Conservation (phyloP, 2,797 vertebrate species). For the Meda fulgida region DNA sequence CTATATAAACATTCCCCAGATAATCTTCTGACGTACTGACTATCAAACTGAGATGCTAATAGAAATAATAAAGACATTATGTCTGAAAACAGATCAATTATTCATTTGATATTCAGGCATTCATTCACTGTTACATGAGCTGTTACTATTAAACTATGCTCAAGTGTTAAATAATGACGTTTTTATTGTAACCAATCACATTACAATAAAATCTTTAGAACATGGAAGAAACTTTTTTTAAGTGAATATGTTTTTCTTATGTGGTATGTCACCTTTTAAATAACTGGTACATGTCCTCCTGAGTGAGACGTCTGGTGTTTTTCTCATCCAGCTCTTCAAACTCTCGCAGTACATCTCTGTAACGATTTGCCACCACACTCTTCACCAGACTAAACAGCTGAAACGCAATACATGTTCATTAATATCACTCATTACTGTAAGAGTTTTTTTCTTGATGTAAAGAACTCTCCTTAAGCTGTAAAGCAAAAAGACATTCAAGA, state of each 20-base stretch:
- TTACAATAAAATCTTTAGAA: neutral
- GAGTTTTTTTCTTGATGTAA: neutral
- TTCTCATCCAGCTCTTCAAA: slow-evolving; percentile 67
- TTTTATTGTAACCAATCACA: neutral
- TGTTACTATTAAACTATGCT: neutral
- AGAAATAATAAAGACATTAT: slow-evolving; percentile 63
- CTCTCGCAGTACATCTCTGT: slow-evolving; percentile 50
- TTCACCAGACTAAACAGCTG: slow-evolving; percentile 64
- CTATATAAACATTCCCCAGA: slow-evolving; percentile 1
- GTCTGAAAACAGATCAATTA: slow-evolving; percentile 71
- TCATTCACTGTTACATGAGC: neutral
- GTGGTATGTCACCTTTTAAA: slow-evolving; percentile 57
- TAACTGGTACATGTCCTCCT: slow-evolving; percentile 57
- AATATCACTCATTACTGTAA: neutral
- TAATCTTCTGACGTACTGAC: slow-evolving; percentile 15
- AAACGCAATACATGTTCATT: slow-evolving; percentile 2
- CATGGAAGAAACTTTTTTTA: neutral
- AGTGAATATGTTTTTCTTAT: slow-evolving; percentile 1
- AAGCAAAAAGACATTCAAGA: neutral
- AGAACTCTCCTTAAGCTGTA: neutral
- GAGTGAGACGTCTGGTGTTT: slow-evolving; percentile 58
- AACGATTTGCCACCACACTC: slow-evolving; percentile 60
- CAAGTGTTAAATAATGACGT: neutral
- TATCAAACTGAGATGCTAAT: neutral
- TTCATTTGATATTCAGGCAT: slow-evolving; percentile 61